Evolutionary conservation across 2,888 invertebrate species (phyloP), one percentile per base, ranked within the genome.

Genomic region (Lobophora halterata): DNA sequence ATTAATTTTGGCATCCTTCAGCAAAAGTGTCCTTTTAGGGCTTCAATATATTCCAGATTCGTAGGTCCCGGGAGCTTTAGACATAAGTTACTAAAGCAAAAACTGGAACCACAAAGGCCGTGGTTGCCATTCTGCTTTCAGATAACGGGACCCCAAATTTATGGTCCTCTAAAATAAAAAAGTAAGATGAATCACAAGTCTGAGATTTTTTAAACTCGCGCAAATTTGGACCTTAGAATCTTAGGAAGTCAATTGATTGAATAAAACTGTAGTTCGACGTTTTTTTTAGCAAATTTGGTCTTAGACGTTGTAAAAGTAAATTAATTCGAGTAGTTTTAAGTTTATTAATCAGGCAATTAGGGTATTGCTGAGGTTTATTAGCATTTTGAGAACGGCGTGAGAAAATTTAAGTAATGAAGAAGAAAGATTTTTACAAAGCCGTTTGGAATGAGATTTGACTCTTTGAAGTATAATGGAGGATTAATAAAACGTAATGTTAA

Each of bases 71-170:
- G 46, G 51, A 41, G 39, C 51, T 48, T 54, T 55, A 59, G 52
- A 52, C 52, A 60, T 57, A 58, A 55, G 60, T 62, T 64, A 63
- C 46, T 55, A 51, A 42, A 42, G 60, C 67, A 75, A 76, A 76
- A 74, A 74, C 62, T 54, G 59, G 67, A 64, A 55, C 61, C 66
- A 68, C 64, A 65, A 67, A 65, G 65, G 58, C 50, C 59, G 58
- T 58, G 63, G 57, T 61, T 55, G 59, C 52, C 49, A 57, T 58
- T 59, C 58, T 61, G 59, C 62, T 67, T 68, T 64, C 64, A 42
- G 35, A 55, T 77, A 77, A 74, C 77, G 76, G 77, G 59, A 49
- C 24, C 48, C 13, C 34, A 57, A 68, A 77, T 77, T 75, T 76
- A 77, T 76, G 61, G 59, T 58, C 55, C 46, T 58, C 53, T 39